Evolutionary conservation across 2,113 vertebrate genomes (phyloP).

Genomic region (Ammodytes marinus): DNA sequence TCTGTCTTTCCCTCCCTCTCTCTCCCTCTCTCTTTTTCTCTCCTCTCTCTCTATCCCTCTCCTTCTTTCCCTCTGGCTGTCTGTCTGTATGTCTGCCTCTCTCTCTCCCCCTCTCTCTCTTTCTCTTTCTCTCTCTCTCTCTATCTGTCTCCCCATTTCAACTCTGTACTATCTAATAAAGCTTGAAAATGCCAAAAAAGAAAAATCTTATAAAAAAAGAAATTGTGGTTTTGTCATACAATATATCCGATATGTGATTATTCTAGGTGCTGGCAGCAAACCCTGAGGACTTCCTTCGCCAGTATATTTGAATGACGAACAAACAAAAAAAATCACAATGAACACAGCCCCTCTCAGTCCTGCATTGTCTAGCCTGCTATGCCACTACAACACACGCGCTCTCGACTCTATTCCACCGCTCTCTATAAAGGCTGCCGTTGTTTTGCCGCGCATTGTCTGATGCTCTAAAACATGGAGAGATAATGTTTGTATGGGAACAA

Average conservation of each 20-base stretch:
- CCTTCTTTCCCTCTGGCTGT: too few species aligned
- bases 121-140: too few species aligned
- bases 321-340: conserved; percentile 72
- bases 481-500: conserved; percentile 69
- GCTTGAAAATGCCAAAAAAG: too few species aligned
- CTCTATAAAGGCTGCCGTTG: conserved; percentile 60
- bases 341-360: conserved; percentile 73
- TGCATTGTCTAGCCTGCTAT: conserved; percentile 72
- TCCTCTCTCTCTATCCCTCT: too few species aligned
- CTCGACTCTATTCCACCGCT: conserved; percentile 73
- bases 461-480: conserved; percentile 66
- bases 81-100: too few species aligned
- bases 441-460: conserved; percentile 74
- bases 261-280: conserved; percentile 70
- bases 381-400: conserved; percentile 70
- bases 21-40: too few species aligned
- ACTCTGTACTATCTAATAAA: too few species aligned
- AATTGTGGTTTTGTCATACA: too few species aligned
- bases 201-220: too few species aligned
- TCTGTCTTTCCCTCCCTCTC: too few species aligned
- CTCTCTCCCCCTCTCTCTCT: too few species aligned
- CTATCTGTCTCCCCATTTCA: too few species aligned
- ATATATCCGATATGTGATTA: conserved; percentile 47
- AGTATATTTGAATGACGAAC: conserved; percentile 71
- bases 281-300: conserved; percentile 68